A percentile compares a stretch with the other conserved stretches of the same genome.
These are phyloP conservation scores for Mimumesa dahlbomi DNA, from an alignment of 2,888 invertebrate genomes.

Conservation along the genomic window DNA sequence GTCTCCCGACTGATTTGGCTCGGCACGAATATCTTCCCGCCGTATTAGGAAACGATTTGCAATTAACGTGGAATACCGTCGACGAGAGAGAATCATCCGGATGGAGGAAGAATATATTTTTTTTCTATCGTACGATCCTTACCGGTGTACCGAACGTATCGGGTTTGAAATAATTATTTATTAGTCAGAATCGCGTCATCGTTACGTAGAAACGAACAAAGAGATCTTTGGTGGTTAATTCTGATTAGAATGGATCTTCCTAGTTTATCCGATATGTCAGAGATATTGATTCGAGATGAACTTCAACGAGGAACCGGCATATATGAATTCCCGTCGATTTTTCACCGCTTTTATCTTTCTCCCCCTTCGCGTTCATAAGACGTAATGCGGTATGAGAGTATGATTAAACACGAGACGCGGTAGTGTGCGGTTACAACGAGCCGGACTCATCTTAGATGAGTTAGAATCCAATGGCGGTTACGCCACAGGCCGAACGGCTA, in stretches of 20 bases:
- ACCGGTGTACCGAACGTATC: too few species aligned
- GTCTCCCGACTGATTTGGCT: constrained; percentile 25
- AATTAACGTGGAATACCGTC: constrained; percentile 4
- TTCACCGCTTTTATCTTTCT: background rate
- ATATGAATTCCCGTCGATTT: background rate
- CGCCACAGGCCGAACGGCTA: constrained; percentile 65
- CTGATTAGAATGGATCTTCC: background rate
- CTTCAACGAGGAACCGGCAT: background rate
- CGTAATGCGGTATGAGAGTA: constrained; percentile 31
- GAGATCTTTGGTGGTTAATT: background rate
- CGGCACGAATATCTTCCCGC: background rate
- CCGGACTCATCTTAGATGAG: constrained; percentile 60
- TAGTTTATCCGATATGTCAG: background rate
- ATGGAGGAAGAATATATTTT: too few species aligned
- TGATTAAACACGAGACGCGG: constrained; percentile 62
- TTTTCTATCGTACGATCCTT: too few species aligned
- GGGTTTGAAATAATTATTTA: too few species aligned
- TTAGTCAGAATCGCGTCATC: too few species aligned
- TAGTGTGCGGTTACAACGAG: constrained; percentile 45
- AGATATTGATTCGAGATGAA: background rate
- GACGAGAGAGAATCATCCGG: background rate
- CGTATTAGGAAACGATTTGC: constrained; percentile 27
- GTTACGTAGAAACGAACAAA: background rate
- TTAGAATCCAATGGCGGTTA: constrained; percentile 61
- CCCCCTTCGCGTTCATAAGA: too few species aligned